phyloP scores from a whole-genome alignment of 2,797 vertebrate species.

The Phylloscopus collybita region DNA sequence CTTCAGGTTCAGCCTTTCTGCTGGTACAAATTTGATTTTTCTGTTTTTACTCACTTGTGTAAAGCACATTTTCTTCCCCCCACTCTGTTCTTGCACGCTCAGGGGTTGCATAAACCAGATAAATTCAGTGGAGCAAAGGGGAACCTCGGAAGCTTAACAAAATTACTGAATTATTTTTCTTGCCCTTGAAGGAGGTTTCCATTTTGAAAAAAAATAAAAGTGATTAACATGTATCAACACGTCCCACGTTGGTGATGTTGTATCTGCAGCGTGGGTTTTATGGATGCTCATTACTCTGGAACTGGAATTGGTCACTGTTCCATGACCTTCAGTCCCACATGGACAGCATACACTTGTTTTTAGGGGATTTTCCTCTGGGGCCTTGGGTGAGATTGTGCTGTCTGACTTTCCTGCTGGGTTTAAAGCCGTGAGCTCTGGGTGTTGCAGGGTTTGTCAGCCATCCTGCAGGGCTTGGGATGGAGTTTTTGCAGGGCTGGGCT shows the following conservation, averaged over 20 bases:
- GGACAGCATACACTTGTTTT: background rate
- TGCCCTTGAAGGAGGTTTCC: background rate
- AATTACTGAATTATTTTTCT: background rate
- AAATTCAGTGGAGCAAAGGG: background rate
- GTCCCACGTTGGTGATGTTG: fast-evolving
- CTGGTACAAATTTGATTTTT: background rate
- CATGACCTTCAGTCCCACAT: background rate
- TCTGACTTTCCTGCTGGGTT: background rate
- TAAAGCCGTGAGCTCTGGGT: background rate
- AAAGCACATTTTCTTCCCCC: background rate
- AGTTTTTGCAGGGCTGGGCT: background rate
- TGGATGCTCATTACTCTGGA: fast-evolving
- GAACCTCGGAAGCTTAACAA: background rate
- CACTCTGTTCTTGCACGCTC: fast-evolving
- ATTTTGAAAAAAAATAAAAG: background rate
- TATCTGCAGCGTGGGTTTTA: background rate
- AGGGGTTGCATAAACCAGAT: background rate
- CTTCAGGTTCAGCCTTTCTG: background rate
- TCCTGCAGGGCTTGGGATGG: background rate
- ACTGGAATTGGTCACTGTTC: background rate
- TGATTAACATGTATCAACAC: fast-evolving
- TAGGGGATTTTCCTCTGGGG: background rate
- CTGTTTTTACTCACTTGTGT: background rate
- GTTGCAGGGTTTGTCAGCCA: background rate
- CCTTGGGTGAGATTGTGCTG: background rate